Conservation (phyloP, 2,113 vertebrate genomes). For the Melanostigma gelatinosum region DNA sequence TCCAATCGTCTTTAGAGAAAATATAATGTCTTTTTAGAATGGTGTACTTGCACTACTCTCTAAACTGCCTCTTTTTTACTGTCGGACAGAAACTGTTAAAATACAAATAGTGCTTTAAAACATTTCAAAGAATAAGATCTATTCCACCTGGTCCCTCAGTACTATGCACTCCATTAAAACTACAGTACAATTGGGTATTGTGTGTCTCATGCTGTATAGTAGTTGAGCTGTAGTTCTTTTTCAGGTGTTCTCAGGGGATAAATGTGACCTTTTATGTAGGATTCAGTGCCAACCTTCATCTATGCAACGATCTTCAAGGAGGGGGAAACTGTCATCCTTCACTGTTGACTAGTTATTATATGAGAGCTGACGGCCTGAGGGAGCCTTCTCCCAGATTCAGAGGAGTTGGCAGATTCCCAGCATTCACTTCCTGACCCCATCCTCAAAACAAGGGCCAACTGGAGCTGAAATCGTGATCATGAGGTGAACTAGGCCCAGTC, state of each 20-base stretch:
- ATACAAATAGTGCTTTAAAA: not conserved
- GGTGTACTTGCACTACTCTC: not conserved
- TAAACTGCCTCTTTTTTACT: not conserved
- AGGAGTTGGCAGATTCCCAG: conserved; percentile 33
- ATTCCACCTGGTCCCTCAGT: not conserved
- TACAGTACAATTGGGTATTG: not conserved
- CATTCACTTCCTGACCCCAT: conserved; percentile 39
- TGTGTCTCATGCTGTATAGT: not conserved
- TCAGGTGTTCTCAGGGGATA: not conserved
- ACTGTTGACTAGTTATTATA: conserved; percentile 22
- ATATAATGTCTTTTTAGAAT: not conserved
- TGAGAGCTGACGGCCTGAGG: conserved; percentile 33
- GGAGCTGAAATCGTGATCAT: conserved; percentile 52
- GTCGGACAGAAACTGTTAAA: not conserved
- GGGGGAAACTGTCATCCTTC: conserved; percentile 12
- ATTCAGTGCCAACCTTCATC: conserved; percentile 9
- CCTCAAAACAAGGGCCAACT: conserved; percentile 51
- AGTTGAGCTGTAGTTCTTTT: not conserved
- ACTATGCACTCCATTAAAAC: not conserved
- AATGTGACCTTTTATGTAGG: conserved; percentile 5
- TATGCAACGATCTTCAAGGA: conserved; percentile 7
- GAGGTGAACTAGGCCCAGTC: not conserved
- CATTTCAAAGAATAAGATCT: not conserved
- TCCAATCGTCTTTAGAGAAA: not conserved
- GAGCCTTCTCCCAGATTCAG: conserved; percentile 18